phyloP scores from a whole-genome alignment of 2,888 invertebrate species.

The Spodoptera picta region DNA sequence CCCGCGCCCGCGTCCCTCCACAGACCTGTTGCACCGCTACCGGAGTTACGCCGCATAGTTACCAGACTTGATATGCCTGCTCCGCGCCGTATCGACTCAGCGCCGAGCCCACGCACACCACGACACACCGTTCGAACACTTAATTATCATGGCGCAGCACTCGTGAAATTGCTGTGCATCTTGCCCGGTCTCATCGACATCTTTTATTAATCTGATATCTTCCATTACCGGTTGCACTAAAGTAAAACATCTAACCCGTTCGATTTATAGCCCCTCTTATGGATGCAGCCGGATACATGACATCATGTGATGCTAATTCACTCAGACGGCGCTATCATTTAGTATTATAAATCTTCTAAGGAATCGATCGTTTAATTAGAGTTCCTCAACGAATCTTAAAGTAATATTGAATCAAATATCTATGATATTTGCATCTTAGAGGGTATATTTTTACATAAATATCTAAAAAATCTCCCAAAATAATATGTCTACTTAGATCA shows the following conservation, averaged over 20 bases:
- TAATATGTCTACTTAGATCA: no score
- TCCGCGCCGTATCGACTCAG: slow-evolving; percentile 69
- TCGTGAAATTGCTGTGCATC: slow-evolving; percentile 84
- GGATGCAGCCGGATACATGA: slow-evolving; percentile 82
- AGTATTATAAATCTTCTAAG: slow-evolving; percentile 72
- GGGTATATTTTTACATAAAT: no score
- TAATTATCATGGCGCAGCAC: slow-evolving; percentile 83
- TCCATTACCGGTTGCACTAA: slow-evolving; percentile 81
- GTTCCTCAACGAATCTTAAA: slow-evolving; percentile 38
- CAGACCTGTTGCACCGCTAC: slow-evolving; percentile 88
- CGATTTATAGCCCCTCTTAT: slow-evolving; percentile 78
- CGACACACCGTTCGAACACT: slow-evolving; percentile 76
- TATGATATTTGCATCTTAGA: no score
- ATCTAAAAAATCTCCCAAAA: no score
- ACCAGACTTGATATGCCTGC: slow-evolving; percentile 86
- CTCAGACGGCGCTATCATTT: slow-evolving; percentile 76
- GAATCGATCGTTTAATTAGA: slow-evolving; percentile 65
- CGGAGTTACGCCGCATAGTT: slow-evolving; percentile 89
- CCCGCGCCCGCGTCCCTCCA: slow-evolving; percentile 75
- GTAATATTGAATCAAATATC: slow-evolving; percentile 6
- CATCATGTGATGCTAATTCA: slow-evolving; percentile 83
- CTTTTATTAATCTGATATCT: slow-evolving; percentile 83
- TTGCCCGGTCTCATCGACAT: slow-evolving; percentile 81
- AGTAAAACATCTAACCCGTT: slow-evolving; percentile 78
- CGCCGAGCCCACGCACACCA: slow-evolving; percentile 77